A percentile compares a stretch with the other conserved stretches of the same genome.
These are phyloP conservation scores for Bellardia pandia DNA, from an alignment of 2,888 invertebrate species.

Conservation along the genomic window DNA sequence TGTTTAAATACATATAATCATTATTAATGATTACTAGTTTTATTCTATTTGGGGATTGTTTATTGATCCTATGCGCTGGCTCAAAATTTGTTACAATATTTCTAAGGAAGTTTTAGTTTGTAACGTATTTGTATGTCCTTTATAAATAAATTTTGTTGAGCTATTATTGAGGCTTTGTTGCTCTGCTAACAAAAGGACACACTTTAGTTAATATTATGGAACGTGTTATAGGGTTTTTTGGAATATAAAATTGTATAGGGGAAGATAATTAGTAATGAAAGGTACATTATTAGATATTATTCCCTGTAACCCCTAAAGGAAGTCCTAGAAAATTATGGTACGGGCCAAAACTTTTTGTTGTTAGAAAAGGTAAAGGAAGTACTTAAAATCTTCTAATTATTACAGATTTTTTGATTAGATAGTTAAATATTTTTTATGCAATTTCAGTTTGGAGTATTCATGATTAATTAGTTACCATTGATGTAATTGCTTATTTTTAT, in stretches of 20 bases:
- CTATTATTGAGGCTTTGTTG: conserved; percentile 58
- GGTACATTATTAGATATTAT: conserved; percentile 31
- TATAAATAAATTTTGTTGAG: conserved; percentile 36
- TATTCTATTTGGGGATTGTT: conserved; percentile 33
- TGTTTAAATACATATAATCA: neutral
- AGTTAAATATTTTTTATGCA: no score
- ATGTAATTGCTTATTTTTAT: no score
- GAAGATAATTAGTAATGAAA: conserved; percentile 39
- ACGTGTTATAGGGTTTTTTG: conserved; percentile 63
- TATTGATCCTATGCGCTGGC: conserved; percentile 29
- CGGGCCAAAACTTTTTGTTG: conserved; percentile 3
- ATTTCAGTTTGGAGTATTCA: no score
- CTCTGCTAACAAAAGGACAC: conserved; percentile 51
- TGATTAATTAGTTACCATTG: no score
- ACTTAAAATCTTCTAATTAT: neutral
- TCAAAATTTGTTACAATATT: conserved; percentile 47
- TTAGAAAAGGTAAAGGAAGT: neutral
- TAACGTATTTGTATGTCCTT: conserved; percentile 61
- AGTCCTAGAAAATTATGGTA: conserved; percentile 28
- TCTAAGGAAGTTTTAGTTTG: conserved; percentile 36
- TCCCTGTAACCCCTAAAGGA: neutral
- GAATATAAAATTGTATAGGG: conserved; percentile 20
- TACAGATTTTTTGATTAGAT: no score
- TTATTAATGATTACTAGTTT: conserved; percentile 7
- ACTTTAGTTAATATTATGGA: conserved; percentile 67